Percentiles rank a stretch among this genome's conserved stretches.
These are phyloP conservation scores for Sylvietta virens DNA, from an alignment of 2,113 vertebrate genomes.

Conservation along the genomic window DNA sequence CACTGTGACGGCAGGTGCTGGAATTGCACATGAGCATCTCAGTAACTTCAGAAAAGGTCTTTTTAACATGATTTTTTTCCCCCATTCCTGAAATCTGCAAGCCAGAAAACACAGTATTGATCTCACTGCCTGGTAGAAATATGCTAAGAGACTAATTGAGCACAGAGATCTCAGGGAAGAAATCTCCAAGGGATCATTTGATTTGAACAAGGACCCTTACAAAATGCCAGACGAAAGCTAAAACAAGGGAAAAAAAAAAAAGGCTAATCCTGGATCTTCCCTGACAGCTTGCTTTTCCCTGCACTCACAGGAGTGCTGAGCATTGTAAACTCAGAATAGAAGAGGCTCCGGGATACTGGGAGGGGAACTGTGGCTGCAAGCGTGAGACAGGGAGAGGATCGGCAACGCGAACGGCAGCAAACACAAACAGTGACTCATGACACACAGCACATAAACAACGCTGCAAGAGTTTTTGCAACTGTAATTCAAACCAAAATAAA, in stretches of 20 bases:
- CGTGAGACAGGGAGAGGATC: background rate
- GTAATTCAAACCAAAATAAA: constrained; percentile 26
- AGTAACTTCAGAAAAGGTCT: background rate
- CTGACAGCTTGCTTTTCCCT: background rate
- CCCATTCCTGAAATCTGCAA: background rate
- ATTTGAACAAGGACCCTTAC: background rate
- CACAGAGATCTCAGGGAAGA: background rate
- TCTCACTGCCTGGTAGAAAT: background rate
- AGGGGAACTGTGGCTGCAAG: background rate
- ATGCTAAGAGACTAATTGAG: background rate
- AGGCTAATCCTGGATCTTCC: background rate
- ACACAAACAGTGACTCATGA: background rate
- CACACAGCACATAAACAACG: background rate
- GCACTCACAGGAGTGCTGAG: background rate
- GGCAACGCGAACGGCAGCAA: background rate
- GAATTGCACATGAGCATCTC: background rate
- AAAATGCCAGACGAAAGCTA: background rate
- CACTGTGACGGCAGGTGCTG: background rate
- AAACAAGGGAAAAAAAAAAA: background rate
- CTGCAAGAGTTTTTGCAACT: background rate
- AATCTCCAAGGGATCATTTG: background rate
- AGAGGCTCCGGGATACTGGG: background rate
- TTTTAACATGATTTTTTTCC: background rate
- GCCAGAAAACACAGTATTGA: background rate
- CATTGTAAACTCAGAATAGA: background rate